phyloP scores from a whole-genome alignment of 2,113 vertebrate genomes.

The Hippocampus comes region DNA sequence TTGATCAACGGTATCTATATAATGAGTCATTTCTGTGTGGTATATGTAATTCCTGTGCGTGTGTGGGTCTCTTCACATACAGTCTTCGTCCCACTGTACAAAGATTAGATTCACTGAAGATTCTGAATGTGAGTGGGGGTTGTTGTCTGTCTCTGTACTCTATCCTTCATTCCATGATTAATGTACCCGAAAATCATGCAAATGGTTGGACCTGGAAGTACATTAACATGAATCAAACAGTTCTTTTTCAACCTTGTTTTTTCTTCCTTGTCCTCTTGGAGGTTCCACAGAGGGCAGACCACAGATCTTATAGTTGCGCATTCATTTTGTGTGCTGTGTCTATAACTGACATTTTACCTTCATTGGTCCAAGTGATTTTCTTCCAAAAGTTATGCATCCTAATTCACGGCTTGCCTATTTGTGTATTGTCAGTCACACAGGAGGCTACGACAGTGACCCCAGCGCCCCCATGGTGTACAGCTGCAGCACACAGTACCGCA shows the following conservation, averaged over 20 bases:
- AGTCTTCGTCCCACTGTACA: neutral
- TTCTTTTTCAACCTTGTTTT: neutral
- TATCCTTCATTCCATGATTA: neutral
- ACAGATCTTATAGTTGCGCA: neutral
- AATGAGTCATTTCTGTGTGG: neutral
- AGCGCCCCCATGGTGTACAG: constrained; percentile 88
- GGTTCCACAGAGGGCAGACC: neutral
- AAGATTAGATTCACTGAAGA: neutral
- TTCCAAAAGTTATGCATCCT: neutral
- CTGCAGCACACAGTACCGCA: constrained; percentile 95
- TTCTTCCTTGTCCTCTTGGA: neutral
- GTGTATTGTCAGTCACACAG: constrained; percentile 78
- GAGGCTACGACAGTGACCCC: constrained; percentile 92
- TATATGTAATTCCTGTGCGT: neutral
- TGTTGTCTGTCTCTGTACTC: neutral
- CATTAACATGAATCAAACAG: neutral
- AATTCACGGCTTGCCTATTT: constrained; percentile 5
- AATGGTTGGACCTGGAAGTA: neutral
- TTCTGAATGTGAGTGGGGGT: neutral
- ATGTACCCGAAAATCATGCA: neutral
- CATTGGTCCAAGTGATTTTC: neutral
- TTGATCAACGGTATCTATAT: neutral
- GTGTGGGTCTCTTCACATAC: neutral
- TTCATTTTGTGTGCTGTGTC: neutral
- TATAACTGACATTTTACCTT: neutral